These are phyloP conservation scores for Anoura caudifer DNA, from an alignment of 2,113 vertebrate species.

Conservation along the genomic window DNA sequence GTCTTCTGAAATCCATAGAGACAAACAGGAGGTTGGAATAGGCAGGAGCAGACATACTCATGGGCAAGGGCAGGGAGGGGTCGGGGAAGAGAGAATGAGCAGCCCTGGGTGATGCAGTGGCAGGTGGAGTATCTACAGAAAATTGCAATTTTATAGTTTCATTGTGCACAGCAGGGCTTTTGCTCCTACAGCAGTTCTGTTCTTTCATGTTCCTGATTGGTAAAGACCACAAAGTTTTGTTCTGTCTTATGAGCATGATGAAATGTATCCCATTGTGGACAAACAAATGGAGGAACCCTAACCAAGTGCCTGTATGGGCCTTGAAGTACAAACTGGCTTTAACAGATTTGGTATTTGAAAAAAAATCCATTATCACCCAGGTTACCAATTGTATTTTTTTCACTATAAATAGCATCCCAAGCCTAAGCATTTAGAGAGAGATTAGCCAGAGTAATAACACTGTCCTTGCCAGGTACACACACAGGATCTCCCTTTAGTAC, in stretches of 20 bases:
- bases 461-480: neutral
- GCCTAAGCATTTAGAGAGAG: neutral
- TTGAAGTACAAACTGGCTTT: neutral
- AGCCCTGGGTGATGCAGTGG: neutral
- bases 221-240: neutral
- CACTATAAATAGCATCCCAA: neutral
- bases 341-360: conserved; percentile 1
- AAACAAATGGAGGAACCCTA: neutral
- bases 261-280: neutral
- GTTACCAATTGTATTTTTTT: neutral
- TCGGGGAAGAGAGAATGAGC: neutral
- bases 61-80: neutral
- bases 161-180: neutral
- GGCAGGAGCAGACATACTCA: neutral
- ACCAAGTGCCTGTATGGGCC: neutral
- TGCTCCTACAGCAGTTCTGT: neutral
- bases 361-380: neutral
- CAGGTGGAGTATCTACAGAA: neutral
- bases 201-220: neutral
- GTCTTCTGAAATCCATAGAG: conserved; percentile 1
- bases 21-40: neutral
- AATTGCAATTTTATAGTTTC: neutral
- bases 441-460: neutral
- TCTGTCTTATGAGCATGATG: neutral
- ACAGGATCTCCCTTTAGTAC: neutral